Base-by-base conservation (phyloP, 64 coral and sea anemone species). In the Dendrophyllia cribrosa region DNA sequence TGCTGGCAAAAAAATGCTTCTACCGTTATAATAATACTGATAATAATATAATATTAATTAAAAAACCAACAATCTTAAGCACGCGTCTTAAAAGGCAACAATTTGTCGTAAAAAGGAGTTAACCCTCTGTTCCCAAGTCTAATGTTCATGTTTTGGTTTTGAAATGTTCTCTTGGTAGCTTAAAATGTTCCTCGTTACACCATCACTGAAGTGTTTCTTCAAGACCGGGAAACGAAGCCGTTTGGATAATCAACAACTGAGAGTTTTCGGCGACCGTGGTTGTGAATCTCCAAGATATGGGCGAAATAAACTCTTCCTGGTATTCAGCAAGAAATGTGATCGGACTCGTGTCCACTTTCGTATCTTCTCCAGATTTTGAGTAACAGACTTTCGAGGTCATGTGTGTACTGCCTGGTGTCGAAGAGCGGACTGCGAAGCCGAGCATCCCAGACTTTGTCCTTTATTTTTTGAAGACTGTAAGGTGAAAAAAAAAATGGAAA, bases 331-430 rank as follows among this genome's bases (percentile, higher is more conserved):
- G 45, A 9, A 19, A 93, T 13, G 49, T 93, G 91, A 58, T 90
- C 92, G 3, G 75, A 7, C 7, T 97, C 92, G 16, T 59, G 83
- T 20, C 79, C 88, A 44, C 93, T 86, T 63, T 93, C 91, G 51
- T 92, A 85, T 89, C 97, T 89, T 86, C 83, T 88, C 97, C 97
- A 99, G 62, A 96, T 93, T 21, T 93, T 94, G 1, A 74, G 17
- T 3, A 96, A 82, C 22, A 99, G 55, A 67, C 66, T 74, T 88
- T 99, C 97, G 2, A 99, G 94, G 67, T 91, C 73, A 56, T 91
- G 91, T 2, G 94, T 75, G 56, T 99, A 99, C 77, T 99, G 94
- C 50, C 88, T 87, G 14, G 94, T 99, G 88, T 99, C 89, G 72
- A 99, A 99, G 52, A 99, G 76, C 4, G 94, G 94, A 77, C 97